A percentile compares a stretch with the other conserved stretches of the same genome.
phyloP scores from a whole-genome alignment of 2,113 vertebrate genomes.

The Macrotus californicus region DNA sequence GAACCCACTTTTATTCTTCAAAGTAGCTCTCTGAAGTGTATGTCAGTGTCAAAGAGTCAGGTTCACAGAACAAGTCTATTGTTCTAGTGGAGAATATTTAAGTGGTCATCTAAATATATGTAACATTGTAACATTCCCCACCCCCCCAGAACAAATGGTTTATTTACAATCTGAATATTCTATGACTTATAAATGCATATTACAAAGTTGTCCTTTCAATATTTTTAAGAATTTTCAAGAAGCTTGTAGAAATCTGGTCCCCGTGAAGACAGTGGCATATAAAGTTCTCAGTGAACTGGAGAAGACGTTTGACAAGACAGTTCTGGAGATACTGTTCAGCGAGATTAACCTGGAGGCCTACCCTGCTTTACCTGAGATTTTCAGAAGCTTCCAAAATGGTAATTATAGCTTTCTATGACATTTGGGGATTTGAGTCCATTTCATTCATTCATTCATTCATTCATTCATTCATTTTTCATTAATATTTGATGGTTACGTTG shows the following conservation, averaged over 20 bases:
- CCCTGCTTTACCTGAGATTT: background rate
- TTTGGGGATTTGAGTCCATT: background rate
- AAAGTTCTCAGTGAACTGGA: constrained; percentile 16
- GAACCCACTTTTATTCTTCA: background rate
- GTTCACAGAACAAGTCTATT: background rate
- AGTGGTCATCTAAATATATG: background rate
- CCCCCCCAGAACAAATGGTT: background rate
- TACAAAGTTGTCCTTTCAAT: constrained; percentile 13
- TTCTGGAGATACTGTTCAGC: constrained; percentile 44
- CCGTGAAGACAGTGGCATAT: background rate
- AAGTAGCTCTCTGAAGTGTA: background rate
- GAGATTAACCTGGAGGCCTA: background rate
- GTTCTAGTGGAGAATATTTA: background rate
- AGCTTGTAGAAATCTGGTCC: background rate
- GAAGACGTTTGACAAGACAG: background rate
- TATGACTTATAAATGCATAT: background rate
- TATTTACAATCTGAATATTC: background rate
- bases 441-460: background rate
- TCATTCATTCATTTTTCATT: background rate
- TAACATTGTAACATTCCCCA: background rate
- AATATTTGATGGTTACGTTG: background rate
- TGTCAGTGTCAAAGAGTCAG: background rate
- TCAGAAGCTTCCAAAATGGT: background rate
- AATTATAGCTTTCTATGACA: background rate
- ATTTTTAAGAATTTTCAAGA: constrained; percentile 44